Evolutionary conservation across 2,797 vertebrate species (phyloP), one percentile per base, ranked within the genome.

Genomic region (Coendou prehensilis): DNA sequence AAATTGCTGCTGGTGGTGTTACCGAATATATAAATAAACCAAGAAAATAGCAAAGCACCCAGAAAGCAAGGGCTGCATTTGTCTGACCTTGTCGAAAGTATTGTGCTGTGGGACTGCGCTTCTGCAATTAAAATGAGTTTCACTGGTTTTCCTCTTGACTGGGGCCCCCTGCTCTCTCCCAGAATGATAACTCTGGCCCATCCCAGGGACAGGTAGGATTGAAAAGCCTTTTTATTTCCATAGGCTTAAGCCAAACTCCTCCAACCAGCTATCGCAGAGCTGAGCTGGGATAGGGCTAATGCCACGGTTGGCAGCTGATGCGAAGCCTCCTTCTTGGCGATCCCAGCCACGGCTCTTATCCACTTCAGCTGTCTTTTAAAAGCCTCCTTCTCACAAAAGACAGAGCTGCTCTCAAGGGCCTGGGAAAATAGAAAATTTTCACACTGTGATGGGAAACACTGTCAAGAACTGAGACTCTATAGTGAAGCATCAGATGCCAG

Each of bases 341-440:
- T 75, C 92, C 76, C 45, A 30, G 90, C 86, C 15, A 2, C 82
- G 1, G 47, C 86, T 93, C 96, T 97, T 96, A 96, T 89, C 97
- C 97, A 97, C 96, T 97, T 96, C 95, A 97, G 96, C 97, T 97
- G 91, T 89, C 96, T 97, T 97, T 96, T 89, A 93, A 96, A 97
- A 98, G 89, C 93, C 61, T 94, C 84, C 80, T 96, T 93, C 95
- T 97, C 95, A 98, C 94, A 98, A 97, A 97, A 93, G 96, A 95
- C 95, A 92, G 96, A 93, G 95, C 92, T 94, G 94, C 91, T 98
- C 98, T 98, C 96, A 88, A 97, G 97, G 95, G 97, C 95, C 95
- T 96, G 97, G 96, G 95, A 97, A 98, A 97, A 98, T 92, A 96
- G 97, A 95, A 97, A 97, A 98, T 94, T 95, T 96, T 98, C 95